Evolutionary conservation across 2,888 invertebrate genomes (phyloP), one percentile per base, ranked within the genome.

Genomic region (Automeris io): DNA sequence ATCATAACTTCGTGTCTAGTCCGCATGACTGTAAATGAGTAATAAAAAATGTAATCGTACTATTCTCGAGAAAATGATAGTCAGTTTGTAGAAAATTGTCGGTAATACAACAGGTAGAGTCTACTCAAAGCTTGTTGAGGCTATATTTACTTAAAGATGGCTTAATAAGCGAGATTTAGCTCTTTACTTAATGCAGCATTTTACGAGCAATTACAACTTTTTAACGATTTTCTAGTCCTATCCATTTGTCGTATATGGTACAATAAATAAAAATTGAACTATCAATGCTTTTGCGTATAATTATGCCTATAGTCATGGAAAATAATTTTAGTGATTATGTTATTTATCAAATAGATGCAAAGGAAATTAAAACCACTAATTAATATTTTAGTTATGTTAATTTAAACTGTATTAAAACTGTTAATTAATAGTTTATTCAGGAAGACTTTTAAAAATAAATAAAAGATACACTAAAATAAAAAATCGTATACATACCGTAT

Each of bases 161-260:
- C 68, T 71, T 69, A 70, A 70, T 70, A 66, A 61, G 59, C 56
- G 47, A 57, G 52, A 66, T 64, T 70, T 70, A 64, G 61, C 63
- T 57, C 63, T 63, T 59, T 45, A 40, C 46, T 50, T 36, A 49
- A 47, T 40, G 47, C 45, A 44, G 49, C 45, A 43, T 53, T 73
- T 76, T 70, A 74, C 53, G 64, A 63, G 46, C 62, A 47, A 59
- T 70, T 29, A 64, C 72, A 49, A 46, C 46, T 41, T 53, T 64
- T 63, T 65, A 65, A 66, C 66, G 49, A 59, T 64, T 48, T 54
- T 57, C 54, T 58, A 51, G 43, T 47, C 49, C 51, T 57, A 56
- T 57, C 36, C 35, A 35, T 60, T 58, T 54, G 59, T 56, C 45
- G 48, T 43, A 40, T 35, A 32, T 47, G 46, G 31, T 23, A 52